A percentile compares a stretch with the other conserved stretches of the same genome.
These are phyloP conservation scores for Podiceps cristatus DNA, from an alignment of 2,113 vertebrate species.

Conservation along the genomic window DNA sequence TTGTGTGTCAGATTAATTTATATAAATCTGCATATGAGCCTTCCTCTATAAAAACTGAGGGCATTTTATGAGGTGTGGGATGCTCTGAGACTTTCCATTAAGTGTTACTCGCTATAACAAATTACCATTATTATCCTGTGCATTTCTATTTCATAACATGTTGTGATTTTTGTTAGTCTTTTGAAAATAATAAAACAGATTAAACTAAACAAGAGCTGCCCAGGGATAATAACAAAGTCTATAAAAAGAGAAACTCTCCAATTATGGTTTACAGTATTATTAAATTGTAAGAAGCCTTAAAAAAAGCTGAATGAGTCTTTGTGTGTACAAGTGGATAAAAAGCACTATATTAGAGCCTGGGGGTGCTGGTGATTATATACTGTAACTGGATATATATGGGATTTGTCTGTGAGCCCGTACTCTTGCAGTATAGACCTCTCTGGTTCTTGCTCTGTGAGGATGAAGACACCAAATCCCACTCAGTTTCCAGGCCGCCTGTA, in stretches of 20 bases:
- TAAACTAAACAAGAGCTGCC: conserved; percentile 38
- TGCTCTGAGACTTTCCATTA: conserved; percentile 46
- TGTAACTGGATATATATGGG: neutral
- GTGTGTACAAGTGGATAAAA: neutral
- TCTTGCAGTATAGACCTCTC: neutral
- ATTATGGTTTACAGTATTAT: conserved; percentile 49
- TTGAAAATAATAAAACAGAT: conserved; percentile 51
- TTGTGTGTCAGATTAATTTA: neutral
- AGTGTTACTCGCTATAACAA: conserved; percentile 33
- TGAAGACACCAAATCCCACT: neutral
- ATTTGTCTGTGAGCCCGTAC: neutral
- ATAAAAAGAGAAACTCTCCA: conserved; percentile 51
- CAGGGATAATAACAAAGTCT: conserved; percentile 53
- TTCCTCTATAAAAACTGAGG: neutral
- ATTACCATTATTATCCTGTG: conserved; percentile 34
- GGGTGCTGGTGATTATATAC: neutral
- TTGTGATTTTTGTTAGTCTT: conserved; percentile 40
- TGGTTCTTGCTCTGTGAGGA: neutral
- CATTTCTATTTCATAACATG: conserved; percentile 36
- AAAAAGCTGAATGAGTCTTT: conserved; percentile 25
- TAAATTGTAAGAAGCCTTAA: conserved; percentile 35
- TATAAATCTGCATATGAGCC: conserved; percentile 2
- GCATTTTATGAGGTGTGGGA: conserved; percentile 38
- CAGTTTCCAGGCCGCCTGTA: neutral
- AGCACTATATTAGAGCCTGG: neutral